These are phyloP conservation scores for Dolichoris vasculosae DNA, from an alignment of 1,140 invertebrate species.

Conservation along the genomic window DNA sequence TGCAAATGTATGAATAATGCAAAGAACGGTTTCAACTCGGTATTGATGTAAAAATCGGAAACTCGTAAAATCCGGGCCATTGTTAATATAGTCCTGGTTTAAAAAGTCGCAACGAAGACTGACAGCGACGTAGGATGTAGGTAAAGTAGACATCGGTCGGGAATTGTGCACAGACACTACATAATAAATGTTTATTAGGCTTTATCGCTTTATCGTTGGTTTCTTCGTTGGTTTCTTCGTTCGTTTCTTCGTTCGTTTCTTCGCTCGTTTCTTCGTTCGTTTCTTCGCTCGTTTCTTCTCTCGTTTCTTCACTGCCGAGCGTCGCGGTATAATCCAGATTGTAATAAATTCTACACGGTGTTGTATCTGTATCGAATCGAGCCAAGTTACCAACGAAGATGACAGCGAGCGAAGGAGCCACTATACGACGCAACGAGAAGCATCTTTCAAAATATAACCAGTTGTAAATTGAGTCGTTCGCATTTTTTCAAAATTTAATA, in stretches of 20 bases:
- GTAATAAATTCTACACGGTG: neutral
- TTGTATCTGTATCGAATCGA: neutral
- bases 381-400: neutral
- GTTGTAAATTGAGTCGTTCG: neutral
- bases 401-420: neutral
- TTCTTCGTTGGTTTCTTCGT: neutral
- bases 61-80: constrained; percentile 23
- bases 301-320: neutral
- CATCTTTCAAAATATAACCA: neutral
- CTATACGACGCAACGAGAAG: neutral
- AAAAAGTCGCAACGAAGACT: constrained; percentile 7
- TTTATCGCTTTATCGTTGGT: neutral
- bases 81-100: neutral
- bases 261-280: too few species aligned
- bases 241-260: neutral
- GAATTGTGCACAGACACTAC: neutral
- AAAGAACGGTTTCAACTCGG: neutral
- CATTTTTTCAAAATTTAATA: neutral
- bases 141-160: neutral
- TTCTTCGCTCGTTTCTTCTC: neutral
- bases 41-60: neutral
- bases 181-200: neutral
- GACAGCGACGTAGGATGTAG: neutral
- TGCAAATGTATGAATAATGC: constrained; percentile 33
- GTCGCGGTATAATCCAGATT: neutral